Percentiles rank a stretch among this genome's conserved stretches.
These are phyloP conservation scores for Macrobrachium nipponense DNA, from an alignment of 1,140 invertebrate genomes.

Conservation along the genomic window DNA sequence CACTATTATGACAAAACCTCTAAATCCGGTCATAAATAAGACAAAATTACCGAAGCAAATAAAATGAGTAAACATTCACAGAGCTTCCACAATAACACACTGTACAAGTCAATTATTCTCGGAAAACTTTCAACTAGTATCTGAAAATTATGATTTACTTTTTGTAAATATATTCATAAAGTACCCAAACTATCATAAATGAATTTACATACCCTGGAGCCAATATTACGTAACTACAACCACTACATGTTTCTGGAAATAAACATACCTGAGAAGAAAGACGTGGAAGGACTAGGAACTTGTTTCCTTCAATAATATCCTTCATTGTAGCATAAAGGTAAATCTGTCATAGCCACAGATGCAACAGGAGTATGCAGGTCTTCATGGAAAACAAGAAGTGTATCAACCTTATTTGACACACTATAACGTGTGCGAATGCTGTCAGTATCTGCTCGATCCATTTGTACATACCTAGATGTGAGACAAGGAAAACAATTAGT, in stretches of 20 bases:
- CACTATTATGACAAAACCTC: too few species aligned
- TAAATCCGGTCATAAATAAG: too few species aligned
- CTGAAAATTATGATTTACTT: neutral
- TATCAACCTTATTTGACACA: constrained; percentile 81
- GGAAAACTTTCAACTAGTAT: too few species aligned
- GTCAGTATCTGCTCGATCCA: constrained; percentile 73
- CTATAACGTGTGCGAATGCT: constrained; percentile 78
- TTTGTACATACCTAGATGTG: constrained; percentile 76
- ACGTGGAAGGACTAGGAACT: constrained; percentile 87
- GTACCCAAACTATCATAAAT: too few species aligned
- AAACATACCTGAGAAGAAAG: constrained; percentile 85
- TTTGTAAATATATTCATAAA: too few species aligned
- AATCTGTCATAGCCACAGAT: constrained; percentile 86
- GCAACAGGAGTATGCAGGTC: constrained; percentile 84
- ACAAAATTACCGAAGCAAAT: too few species aligned
- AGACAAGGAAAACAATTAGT: neutral
- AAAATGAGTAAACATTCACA: too few species aligned
- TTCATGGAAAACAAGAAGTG: constrained; percentile 92
- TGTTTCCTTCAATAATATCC: constrained; percentile 89
- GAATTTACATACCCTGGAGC: neutral
- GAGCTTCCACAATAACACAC: too few species aligned
- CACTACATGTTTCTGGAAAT: neutral
- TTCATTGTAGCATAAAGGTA: constrained; percentile 87
- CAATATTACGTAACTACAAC: neutral
- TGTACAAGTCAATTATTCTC: too few species aligned